Conservation (phyloP, 2,113 vertebrate genomes). For the Ctenodactylus gundi region DNA sequence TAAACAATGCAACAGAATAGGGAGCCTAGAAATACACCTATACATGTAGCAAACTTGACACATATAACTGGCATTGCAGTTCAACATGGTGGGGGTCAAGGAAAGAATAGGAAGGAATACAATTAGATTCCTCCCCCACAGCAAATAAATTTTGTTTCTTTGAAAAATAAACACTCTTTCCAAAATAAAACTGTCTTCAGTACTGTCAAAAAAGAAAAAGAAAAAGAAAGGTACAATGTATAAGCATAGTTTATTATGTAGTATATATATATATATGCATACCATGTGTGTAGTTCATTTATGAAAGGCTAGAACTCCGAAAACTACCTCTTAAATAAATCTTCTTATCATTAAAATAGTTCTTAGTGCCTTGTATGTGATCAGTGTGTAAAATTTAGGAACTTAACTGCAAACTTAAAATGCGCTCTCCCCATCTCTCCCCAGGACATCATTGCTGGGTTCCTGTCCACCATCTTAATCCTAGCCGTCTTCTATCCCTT, state of each 20-base stretch:
- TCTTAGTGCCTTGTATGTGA: not conserved
- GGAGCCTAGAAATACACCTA: no score
- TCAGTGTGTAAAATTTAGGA: not conserved
- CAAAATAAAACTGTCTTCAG: not conserved
- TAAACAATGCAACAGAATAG: no score
- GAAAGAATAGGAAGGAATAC: no score
- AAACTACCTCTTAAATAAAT: constrained; percentile 6
- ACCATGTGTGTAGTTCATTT: not conserved
- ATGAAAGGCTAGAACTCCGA: not conserved
- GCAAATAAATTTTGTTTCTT: not conserved
- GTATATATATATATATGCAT: not conserved
- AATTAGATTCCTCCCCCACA: not conserved
- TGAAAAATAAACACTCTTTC: not conserved
- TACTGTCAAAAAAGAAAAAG: not conserved
- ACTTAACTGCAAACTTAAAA: not conserved
- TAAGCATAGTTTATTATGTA: constrained; percentile 31
- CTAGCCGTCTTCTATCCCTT: constrained; percentile 90
- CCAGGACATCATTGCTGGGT: constrained; percentile 94
- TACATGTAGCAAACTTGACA: no score
- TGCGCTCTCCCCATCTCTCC: no score
- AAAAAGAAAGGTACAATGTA: not conserved
- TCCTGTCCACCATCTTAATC: constrained; percentile 93
- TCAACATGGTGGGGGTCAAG: no score
- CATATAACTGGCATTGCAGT: no score
- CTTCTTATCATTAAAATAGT: constrained; percentile 1